Conservation (phyloP, 2,113 vertebrate genomes). For the Macquaria australasica region DNA sequence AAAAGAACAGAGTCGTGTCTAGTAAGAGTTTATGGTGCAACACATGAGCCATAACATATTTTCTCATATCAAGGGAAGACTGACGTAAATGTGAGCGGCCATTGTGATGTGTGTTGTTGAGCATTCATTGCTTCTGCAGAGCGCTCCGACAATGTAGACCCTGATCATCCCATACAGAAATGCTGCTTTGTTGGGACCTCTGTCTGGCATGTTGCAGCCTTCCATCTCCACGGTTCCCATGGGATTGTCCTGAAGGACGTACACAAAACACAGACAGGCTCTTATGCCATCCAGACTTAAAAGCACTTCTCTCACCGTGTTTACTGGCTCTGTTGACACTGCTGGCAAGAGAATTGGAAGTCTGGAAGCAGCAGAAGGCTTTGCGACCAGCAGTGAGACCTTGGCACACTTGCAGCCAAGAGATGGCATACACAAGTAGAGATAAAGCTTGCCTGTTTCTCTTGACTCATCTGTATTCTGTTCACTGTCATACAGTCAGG, state of each 20-base stretch:
- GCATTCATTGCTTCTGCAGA: background rate
- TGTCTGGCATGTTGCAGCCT: background rate
- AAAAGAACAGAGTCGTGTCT: background rate
- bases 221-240: constrained; percentile 41
- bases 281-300: constrained; percentile 43
- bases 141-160: background rate
- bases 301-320: constrained; percentile 41
- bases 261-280: constrained; percentile 51
- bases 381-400: constrained; percentile 35
- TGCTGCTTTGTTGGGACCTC: background rate
- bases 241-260: constrained; percentile 23
- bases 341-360: constrained; percentile 24
- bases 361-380: constrained; percentile 55
- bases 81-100: background rate
- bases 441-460: constrained; percentile 54
- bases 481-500: constrained; percentile 8
- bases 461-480: constrained; percentile 60
- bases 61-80: background rate
- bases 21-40: background rate
- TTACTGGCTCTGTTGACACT: constrained; percentile 38
- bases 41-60: background rate
- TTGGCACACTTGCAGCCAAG: constrained; percentile 35
- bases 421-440: constrained; percentile 6
- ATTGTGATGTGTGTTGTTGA: background rate
- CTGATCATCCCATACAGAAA: constrained; percentile 16